Percentiles rank a stretch among this genome's conserved stretches.
phyloP scores from a whole-genome alignment of 2,888 invertebrate species.

The Furcula furcula region DNA sequence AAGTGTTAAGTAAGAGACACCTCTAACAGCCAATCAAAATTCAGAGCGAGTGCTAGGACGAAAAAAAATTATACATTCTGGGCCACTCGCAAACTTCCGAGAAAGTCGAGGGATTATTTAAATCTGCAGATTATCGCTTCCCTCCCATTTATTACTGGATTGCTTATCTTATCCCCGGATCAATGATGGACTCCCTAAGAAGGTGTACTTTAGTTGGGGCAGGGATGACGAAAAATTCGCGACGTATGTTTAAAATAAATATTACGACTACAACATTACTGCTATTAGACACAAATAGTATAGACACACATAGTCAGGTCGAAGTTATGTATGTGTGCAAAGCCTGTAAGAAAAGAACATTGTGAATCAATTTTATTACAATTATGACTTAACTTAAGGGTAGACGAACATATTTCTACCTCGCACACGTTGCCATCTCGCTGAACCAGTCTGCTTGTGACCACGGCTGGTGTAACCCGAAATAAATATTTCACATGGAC shows the following conservation, averaged over 20 bases:
- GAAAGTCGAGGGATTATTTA: conserved; percentile 32
- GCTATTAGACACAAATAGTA: too few relatives aligned
- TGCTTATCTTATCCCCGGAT: conserved; percentile 29
- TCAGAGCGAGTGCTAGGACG: conserved; percentile 16
- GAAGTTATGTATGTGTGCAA: too few relatives aligned
- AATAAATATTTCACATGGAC: too few relatives aligned
- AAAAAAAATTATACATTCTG: conserved; percentile 34
- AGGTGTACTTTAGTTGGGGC: conserved; percentile 14
- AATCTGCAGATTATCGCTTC: conserved; percentile 30
- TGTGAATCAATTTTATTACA: too few relatives aligned
- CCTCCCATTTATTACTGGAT: conserved; percentile 29
- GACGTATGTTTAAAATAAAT: not conserved
- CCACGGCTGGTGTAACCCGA: too few relatives aligned
- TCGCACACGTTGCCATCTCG: too few relatives aligned
- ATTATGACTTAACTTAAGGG: too few relatives aligned
- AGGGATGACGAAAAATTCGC: conserved; percentile 6
- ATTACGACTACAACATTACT: too few relatives aligned
- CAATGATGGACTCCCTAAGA: conserved; percentile 22
- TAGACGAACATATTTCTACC: too few relatives aligned
- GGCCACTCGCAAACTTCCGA: conserved; percentile 17
- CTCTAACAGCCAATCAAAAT: conserved; percentile 23
- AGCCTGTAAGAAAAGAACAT: too few relatives aligned
- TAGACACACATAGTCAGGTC: too few relatives aligned
- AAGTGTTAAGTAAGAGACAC: not conserved
- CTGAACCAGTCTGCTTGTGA: too few relatives aligned